Evolutionary conservation across 2,888 invertebrate genomes (phyloP).

Genomic region (Mayetiola destructor): DNA sequence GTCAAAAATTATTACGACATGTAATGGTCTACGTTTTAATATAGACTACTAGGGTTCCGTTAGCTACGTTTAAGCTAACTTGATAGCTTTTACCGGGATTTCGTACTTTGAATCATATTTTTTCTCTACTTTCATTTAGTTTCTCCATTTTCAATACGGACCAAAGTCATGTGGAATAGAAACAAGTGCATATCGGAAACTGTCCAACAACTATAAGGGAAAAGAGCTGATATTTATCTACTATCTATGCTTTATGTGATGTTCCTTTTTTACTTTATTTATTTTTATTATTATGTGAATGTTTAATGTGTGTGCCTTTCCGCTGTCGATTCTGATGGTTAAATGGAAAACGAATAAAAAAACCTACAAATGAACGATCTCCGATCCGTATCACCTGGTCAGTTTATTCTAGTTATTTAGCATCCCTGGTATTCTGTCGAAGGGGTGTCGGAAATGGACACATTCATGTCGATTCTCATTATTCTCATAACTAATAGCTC

Average conservation of each 20-base stretch:
- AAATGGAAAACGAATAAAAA: background rate
- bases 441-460: conserved; percentile 9
- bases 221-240: conserved; percentile 2
- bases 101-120: conserved; percentile 3
- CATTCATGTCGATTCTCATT: conserved; percentile 9
- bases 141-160: conserved; percentile 1
- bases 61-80: conserved; percentile 5
- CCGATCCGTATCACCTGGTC: background rate
- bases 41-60: conserved; percentile 8
- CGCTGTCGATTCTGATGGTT: background rate
- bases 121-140: background rate
- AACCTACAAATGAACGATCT: no score
- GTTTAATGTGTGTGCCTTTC: background rate
- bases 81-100: conserved; percentile 12
- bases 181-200: conserved; percentile 10
- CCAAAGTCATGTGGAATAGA: no score
- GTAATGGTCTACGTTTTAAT: conserved; percentile 9
- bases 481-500: no score
- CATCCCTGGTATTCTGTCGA: background rate
- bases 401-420: background rate
- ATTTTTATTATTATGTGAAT: conserved; percentile 10
- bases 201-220: background rate
- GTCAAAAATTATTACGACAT: conserved; percentile 11
- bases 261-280: conserved; percentile 7
- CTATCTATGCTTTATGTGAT: no score